Conservation (phyloP, 2,888 invertebrate genomes). For the Apodemia hepburni region DNA sequence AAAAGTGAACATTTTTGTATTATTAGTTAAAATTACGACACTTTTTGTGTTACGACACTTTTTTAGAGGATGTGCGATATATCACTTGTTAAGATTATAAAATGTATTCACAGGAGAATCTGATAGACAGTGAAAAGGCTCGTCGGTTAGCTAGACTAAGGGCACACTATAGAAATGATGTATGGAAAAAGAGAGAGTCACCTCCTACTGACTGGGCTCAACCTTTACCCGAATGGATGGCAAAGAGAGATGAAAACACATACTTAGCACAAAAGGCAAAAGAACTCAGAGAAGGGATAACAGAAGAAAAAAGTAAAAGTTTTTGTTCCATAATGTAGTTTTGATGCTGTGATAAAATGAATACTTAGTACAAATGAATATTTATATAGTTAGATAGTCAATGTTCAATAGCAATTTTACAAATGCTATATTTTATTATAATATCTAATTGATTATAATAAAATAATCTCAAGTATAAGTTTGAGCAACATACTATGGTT, state of each 20-base stretch:
- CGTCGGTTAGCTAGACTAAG: conserved; percentile 82
- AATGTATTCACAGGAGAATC: conserved; percentile 67
- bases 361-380: neutral
- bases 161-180: conserved; percentile 86
- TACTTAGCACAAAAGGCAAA: conserved; percentile 83
- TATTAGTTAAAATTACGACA: too few relatives aligned
- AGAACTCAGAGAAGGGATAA: conserved; percentile 73
- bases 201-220: conserved; percentile 92
- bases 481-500: too few relatives aligned
- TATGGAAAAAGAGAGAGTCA: conserved; percentile 87
- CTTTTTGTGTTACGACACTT: too few relatives aligned
- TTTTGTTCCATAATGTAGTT: conserved; percentile 61
- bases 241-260: conserved; percentile 82
- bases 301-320: conserved; percentile 40
- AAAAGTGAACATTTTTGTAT: too few relatives aligned
- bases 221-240: conserved; percentile 89
- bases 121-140: conserved; percentile 86
- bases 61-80: too few relatives aligned
- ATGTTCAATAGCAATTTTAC: too few relatives aligned
- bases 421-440: too few relatives aligned
- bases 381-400: conserved; percentile 1
- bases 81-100: neutral
- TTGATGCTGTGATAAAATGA: neutral
- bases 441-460: too few relatives aligned
- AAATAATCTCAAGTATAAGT: too few relatives aligned